Percentiles rank a stretch among this genome's conserved stretches.
These are phyloP conservation scores for Cosmia pyralina DNA, from an alignment of 2,888 invertebrate genomes.

Conservation along the genomic window DNA sequence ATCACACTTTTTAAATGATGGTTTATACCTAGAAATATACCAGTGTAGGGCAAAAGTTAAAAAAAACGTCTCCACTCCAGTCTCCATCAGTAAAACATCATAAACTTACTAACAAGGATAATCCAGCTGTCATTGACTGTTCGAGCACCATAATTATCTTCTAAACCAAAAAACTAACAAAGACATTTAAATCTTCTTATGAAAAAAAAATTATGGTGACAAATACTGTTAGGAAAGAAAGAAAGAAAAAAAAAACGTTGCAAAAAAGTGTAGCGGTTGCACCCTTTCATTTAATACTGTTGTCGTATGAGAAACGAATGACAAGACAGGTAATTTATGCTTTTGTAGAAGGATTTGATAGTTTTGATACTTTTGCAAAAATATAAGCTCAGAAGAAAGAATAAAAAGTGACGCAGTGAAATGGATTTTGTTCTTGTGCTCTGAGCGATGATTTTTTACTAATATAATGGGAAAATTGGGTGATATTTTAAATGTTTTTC, in stretches of 20 bases:
- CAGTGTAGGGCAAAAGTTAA: too few relatives aligned
- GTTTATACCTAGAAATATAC: too few relatives aligned
- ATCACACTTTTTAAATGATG: too few relatives aligned
- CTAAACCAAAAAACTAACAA: conserved; percentile 69
- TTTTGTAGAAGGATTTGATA: conserved; percentile 15
- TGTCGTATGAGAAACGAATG: conserved; percentile 81
- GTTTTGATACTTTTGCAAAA: conserved; percentile 32
- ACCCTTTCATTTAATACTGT: conserved; percentile 76
- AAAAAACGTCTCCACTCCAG: background rate
- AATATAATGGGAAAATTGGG: too few relatives aligned
- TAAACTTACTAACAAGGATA: conserved; percentile 43
- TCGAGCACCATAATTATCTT: conserved; percentile 73
- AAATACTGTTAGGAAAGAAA: conserved; percentile 63
- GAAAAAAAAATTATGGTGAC: conserved; percentile 66
- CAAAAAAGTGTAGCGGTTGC: conserved; percentile 81
- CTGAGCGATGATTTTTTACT: too few relatives aligned
- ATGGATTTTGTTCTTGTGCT: background rate
- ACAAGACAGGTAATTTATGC: conserved; percentile 68
- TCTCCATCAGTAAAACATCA: background rate
- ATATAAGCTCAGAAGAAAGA: fast-evolving
- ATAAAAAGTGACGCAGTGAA: background rate
- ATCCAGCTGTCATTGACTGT: conserved; percentile 72
- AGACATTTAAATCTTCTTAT: conserved; percentile 76
- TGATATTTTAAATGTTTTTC: background rate
- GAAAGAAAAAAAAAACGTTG: conserved; percentile 52